phyloP scores from a whole-genome alignment of 2,888 invertebrate genomes.

The Dolomedes plantarius region DNA sequence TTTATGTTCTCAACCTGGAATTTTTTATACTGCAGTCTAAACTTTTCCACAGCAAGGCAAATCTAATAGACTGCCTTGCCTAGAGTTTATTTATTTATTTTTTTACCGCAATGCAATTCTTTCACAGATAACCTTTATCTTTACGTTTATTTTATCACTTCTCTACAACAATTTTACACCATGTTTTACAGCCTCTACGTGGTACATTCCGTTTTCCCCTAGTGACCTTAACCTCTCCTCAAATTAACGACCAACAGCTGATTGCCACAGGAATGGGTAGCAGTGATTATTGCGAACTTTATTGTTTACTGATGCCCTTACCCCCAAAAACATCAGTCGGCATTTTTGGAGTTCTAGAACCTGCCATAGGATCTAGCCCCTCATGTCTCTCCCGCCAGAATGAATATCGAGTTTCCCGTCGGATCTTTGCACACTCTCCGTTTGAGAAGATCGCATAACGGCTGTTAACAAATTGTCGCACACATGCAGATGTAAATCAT shows the following conservation, averaged over 20 bases:
- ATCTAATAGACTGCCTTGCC: too few species aligned
- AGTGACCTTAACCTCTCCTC: neutral
- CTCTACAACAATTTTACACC: too few species aligned
- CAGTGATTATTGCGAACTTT: conserved; percentile 2
- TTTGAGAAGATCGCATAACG: conserved; percentile 8
- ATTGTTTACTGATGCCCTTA: neutral
- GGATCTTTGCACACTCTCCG: neutral
- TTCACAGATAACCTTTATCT: too few species aligned
- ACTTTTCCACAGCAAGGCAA: too few species aligned
- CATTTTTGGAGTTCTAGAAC: conserved; percentile 23
- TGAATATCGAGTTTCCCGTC: neutral
- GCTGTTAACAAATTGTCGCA: conserved; percentile 62
- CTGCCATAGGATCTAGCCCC: too few species aligned
- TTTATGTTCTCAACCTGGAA: too few species aligned
- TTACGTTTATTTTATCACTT: too few species aligned
- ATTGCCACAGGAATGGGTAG: neutral
- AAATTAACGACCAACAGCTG: conserved; percentile 52
- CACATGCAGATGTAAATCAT: conserved; percentile 62
- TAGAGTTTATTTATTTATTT: too few species aligned
- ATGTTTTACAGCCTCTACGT: neutral
- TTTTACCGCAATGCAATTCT: too few species aligned
- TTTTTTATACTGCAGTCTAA: too few species aligned
- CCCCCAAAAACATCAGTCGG: neutral
- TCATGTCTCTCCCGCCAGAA: neutral
- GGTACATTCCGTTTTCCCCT: too few species aligned